Evolutionary conservation across 2,797 vertebrate genomes (phyloP), one percentile per base, ranked within the genome.

Genomic region (Morus bassanus): DNA sequence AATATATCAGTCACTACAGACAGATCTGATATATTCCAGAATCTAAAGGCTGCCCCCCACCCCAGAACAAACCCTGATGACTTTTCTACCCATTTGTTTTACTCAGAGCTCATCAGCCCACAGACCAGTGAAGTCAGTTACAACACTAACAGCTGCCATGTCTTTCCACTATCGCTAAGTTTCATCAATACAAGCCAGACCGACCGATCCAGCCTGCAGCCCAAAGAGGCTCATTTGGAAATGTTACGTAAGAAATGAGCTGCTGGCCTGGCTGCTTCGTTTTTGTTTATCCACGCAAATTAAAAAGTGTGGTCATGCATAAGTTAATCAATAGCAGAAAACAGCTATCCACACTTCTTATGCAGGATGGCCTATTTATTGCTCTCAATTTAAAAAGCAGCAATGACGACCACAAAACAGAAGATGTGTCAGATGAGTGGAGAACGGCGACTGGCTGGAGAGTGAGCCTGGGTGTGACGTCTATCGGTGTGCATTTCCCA

Each of bases 251-350:
- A 97, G 92, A 85, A 95, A 86, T 19, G 79, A 96, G 91, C 95
- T 87, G 93, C 93, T 85, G 85, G 89, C 86, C 74, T 0, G 12
- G 65, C 81, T 39, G 73, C 61, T 88, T 95, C 9, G 0, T 48
- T 96, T 94, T 77, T 91, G 94, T 97, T 95, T 91, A 95, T 57
- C 89, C 93, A 88, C 78, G 72, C 91, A 95, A 92, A 95, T 95
- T 89, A 96, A 95, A 91, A 95, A 95, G 91, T 35, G 92, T 91
- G 76, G 65, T 76, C 93, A 93, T 95, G 96, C 70, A 1, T 88
- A 91, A 94, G 85, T 78, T 89, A 93, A 91, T 96, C 96, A 85
- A 95, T 94, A 89, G 84, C 89, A 94, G 89, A 77, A 91, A 93
- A 73, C 61, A 96, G 82, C 87, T 61, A 94, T 85, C 63, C 68